Evolutionary conservation across 2,888 invertebrate genomes (phyloP), one percentile per base, ranked within the genome.

Genomic region (Andrena bucephala): DNA sequence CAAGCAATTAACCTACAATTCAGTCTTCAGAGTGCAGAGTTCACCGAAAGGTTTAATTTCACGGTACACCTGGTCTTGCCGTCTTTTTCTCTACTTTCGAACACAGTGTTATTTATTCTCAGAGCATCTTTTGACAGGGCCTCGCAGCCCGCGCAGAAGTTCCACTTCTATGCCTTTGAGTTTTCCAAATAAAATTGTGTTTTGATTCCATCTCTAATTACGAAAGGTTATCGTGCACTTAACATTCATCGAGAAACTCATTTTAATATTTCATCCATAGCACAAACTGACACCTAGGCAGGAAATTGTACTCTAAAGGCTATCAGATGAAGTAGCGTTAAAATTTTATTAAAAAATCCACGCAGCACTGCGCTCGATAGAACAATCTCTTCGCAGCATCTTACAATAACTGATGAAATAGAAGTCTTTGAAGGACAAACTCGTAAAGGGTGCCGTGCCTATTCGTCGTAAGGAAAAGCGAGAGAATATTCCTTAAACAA

Each of bases 381-480:
- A 42, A 52, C 52, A 72, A 68, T 72, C 78, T 81, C 72, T 78
- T 72, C 52, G 57, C 72, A 63, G 79, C 54, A 57, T 57, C 62
- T 72, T 63, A 57, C 54, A 57, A 8, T 78, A 81, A 81, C 36
- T 65, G 57, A 79, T 59, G 79, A 72, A 81, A 69, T 57, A 72
- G 31, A 70, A 70, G 75, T 80, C 59, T 70, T 67, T 48, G 59
- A 66, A 67, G 69, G 66, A 72, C 69, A 75, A 42, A 67, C 60
- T 70, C 88, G 86, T 83, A 89, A 87, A 86, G 87, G 85, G 87
- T 89, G 89, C 89, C 91, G 90, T 91, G 91, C 89, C 91, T 90
- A 90, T 89, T 90, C 85, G 86, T 88, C 89, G 85, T 86, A 85
- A 85, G 79, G 50, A 65, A 73, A 68, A 68, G 68, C 60, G 79